Percentiles rank a stretch among this genome's conserved stretches.
Evolutionary conservation across 2,888 invertebrate genomes (phyloP).

Genomic region (Epistrophe eligans): DNA sequence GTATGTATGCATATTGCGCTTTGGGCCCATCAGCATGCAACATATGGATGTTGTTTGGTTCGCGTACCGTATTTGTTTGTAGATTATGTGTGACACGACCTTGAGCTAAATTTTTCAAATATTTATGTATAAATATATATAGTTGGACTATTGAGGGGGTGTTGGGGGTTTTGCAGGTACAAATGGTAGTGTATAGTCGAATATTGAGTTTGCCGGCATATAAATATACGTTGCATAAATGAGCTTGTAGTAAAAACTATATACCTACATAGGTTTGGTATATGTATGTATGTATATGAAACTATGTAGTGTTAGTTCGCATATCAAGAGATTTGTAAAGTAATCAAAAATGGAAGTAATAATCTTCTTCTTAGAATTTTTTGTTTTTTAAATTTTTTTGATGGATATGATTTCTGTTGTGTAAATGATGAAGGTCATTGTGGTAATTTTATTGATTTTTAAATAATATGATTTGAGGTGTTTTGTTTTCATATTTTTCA

Average conservation of each 20-base stretch:
- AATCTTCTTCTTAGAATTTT: background rate
- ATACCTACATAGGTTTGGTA: no score
- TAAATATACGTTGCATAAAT: constrained; percentile 23
- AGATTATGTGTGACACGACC: constrained; percentile 65
- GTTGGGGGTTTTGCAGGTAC: background rate
- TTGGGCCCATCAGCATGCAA: constrained; percentile 43
- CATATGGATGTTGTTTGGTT: constrained; percentile 62
- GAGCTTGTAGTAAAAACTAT: background rate
- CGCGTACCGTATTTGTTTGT: constrained; percentile 37
- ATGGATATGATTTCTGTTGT: background rate
- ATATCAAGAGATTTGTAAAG: constrained; percentile 15
- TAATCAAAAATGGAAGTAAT: constrained; percentile 25
- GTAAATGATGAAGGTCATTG: constrained; percentile 7
- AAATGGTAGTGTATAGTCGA: constrained; percentile 2
- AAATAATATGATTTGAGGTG: background rate
- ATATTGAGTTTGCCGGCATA: constrained; percentile 24
- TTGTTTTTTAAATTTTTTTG: background rate
- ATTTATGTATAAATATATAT: constrained; percentile 6
- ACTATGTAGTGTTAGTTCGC: background rate
- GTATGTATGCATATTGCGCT: background rate
- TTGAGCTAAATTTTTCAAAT: constrained; percentile 70
- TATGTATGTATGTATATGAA: background rate
- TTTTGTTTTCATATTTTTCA: background rate
- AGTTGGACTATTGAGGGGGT: background rate
- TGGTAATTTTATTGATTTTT: background rate